phyloP scores from a whole-genome alignment of 2,113 vertebrate genomes.

The Physeter macrocephalus region DNA sequence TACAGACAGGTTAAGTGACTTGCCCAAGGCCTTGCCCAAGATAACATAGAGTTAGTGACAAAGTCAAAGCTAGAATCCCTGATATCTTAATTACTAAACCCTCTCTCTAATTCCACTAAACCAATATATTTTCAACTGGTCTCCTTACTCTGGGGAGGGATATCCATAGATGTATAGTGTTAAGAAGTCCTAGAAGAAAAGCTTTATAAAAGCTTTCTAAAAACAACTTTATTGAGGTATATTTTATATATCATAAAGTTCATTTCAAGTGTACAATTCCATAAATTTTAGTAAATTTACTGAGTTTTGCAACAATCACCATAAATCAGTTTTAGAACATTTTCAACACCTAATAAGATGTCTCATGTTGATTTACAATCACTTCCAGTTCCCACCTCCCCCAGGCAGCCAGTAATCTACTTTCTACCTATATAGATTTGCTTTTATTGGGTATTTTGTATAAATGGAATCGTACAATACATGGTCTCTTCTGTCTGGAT shows the following conservation, averaged over 20 bases:
- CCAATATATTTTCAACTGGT: background rate
- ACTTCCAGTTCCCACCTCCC: background rate
- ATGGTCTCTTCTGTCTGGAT: background rate
- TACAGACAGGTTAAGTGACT: background rate
- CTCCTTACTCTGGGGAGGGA: background rate
- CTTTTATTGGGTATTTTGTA: background rate
- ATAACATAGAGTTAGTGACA: background rate
- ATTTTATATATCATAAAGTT: background rate
- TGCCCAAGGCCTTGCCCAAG: background rate
- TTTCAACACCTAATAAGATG: background rate
- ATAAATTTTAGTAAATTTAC: background rate
- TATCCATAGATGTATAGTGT: background rate
- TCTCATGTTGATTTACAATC: background rate
- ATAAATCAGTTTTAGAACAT: background rate
- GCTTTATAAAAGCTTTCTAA: background rate
- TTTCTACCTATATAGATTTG: background rate
- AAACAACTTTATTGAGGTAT: background rate
- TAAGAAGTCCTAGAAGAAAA: background rate
- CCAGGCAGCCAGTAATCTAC: background rate
- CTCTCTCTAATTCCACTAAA: background rate
- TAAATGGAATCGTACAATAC: background rate
- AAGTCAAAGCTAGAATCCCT: background rate
- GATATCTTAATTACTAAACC: background rate
- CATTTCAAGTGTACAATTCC: background rate
- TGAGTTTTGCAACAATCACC: background rate